Evolutionary conservation across 2,113 vertebrate species (phyloP).

Genomic region (Embiotoca jacksoni): DNA sequence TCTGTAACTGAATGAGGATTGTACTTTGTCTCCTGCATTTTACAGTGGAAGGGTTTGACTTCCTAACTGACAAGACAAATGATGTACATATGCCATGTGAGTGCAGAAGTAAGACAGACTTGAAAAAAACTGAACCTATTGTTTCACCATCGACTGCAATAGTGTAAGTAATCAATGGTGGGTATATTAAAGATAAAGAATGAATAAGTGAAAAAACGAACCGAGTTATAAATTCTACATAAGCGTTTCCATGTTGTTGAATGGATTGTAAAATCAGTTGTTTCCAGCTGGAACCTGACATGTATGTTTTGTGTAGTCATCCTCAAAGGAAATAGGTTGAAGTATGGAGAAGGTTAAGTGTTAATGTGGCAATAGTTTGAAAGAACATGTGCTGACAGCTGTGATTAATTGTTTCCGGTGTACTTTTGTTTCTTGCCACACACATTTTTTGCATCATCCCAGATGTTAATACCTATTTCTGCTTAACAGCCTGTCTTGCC

Average conservation of each 20-base stretch:
- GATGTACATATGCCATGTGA: not conserved
- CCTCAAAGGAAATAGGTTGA: slow-evolving; percentile 59
- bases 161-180: not conserved
- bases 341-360: slow-evolving; percentile 63
- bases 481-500: slow-evolving; percentile 15
- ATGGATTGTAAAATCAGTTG: slow-evolving; percentile 20
- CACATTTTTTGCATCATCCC: slow-evolving; percentile 23
- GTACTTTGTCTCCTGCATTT: not conserved
- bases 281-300: slow-evolving; percentile 33
- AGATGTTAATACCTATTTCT: slow-evolving; percentile 33
- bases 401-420: slow-evolving; percentile 66
- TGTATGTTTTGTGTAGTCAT: slow-evolving; percentile 39
- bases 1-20: slow-evolving; percentile 9
- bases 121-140: not conserved
- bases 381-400: slow-evolving; percentile 63
- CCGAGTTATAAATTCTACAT: slow-evolving; percentile 1
- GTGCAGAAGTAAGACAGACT: not conserved
- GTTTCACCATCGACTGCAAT: not conserved
- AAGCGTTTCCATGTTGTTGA: slow-evolving; percentile 30
- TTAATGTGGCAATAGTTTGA: slow-evolving; percentile 68
- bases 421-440: slow-evolving; percentile 31
- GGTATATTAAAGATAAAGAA: not conserved
- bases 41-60: not conserved
- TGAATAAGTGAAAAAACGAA: not conserved
- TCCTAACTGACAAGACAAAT: not conserved